Evolutionary conservation across 2,797 vertebrate species (phyloP), one percentile per base, ranked within the genome.

Genomic region (Dicrostonyx torquatus): DNA sequence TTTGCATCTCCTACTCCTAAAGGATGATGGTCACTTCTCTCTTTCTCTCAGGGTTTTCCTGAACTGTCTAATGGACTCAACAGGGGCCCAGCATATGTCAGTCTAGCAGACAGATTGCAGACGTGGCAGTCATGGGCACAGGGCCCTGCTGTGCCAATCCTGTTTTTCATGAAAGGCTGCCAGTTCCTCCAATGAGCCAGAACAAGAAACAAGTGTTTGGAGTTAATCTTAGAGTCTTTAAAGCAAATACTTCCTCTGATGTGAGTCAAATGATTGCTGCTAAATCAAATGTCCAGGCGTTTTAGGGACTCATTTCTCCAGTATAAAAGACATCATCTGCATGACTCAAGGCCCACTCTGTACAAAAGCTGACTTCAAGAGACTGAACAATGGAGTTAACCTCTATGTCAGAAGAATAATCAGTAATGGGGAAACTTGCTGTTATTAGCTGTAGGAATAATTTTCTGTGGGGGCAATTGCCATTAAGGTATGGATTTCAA

Each of bases 201-300:
- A 24, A 43, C 60, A 55, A 55, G 45, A 45, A 94, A 55, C 31
- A 68, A 79, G 31, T 34, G 1, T 34, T 92, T 87, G 29, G 93
- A 96, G 84, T 93, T 91, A 89, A 94, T 95, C 79, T 94, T 73
- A 68, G 34, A 80, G 78, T 93, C 87, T 40, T 96, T 97, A 95
- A 89, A 89, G 12, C 24, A 92, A 75, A 80, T 82, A n/a, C 37
- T 87, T 87, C 70, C 40, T 43, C 22, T 55, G 86, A 58, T 83
- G 43, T 62, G 43, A 94, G 58, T 87, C 93, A 94, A 95, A 91
- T 6, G 9, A 91, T 84, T 89, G 94, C 76, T 87, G 48, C 58
- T 79, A 89, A 87, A 78, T 62, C 34, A 43, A 90, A 40, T 94
- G 73, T 48, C 79, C 18, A 77, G 70, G 90, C 53, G 66, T 76